Conservation (phyloP, 92 coral and sea anemone species). For the Isaurus tuberculatus region DNA sequence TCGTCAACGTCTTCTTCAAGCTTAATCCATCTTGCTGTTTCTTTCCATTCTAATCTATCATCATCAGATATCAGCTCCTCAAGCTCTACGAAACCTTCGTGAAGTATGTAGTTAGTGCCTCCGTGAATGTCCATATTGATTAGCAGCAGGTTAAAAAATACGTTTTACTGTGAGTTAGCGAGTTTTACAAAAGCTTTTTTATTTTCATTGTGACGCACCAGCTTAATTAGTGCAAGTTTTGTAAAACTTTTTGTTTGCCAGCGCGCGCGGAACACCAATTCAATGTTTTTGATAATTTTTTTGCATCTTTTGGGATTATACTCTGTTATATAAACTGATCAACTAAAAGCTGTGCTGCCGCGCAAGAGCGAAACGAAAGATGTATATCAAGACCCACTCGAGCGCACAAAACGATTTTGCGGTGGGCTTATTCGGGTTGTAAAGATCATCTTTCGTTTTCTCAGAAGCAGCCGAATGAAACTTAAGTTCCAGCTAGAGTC, state of each 20-base stretch:
- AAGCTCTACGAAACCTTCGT: slow-evolving; percentile 95
- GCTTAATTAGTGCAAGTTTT: neutral
- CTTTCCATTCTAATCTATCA: slow-evolving; percentile 90
- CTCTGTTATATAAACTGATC: no score
- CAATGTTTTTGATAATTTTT: neutral
- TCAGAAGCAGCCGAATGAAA: no score
- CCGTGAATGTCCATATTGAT: neutral
- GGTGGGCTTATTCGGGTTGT: slow-evolving; percentile 96
- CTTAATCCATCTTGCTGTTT: slow-evolving; percentile 97
- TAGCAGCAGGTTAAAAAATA: neutral
- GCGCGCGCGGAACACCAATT: slow-evolving; percentile 21
- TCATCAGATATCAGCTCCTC: slow-evolving; percentile 81
- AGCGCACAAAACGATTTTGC: slow-evolving; percentile 89
- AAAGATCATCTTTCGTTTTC: no score
- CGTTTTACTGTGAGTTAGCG: neutral
- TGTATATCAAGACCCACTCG: slow-evolving; percentile 70
- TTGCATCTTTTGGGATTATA: no score
- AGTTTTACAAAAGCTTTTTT: neutral
- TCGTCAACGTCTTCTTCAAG: slow-evolving; percentile 97
- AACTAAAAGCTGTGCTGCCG: no score
- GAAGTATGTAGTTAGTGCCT: slow-evolving; percentile 7
- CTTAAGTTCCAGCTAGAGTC: no score
- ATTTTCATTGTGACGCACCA: slow-evolving; percentile 37
- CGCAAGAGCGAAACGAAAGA: slow-evolving; percentile 54
- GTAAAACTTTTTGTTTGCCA: neutral